Evolutionary conservation across 2,888 invertebrate genomes (phyloP), one percentile per base, ranked within the genome.

Genomic region (Chymomyza caudatula): DNA sequence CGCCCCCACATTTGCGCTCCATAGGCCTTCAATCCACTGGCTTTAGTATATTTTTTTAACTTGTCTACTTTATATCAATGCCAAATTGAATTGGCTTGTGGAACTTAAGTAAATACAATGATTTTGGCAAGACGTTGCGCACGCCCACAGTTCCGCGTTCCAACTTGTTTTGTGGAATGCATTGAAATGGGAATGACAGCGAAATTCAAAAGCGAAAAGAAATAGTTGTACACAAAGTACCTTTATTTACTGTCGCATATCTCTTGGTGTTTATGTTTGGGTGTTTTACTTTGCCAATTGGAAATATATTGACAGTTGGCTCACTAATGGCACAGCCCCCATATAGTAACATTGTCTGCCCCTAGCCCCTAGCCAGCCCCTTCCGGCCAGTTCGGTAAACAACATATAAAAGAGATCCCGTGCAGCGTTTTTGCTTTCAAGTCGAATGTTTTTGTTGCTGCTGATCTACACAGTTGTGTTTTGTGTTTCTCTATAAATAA

Each of bases 391-490:
- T 37, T 8, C 29, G 29, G 11, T 37, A 37, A 37, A 37, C 29
- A 37, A 37, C 29, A 37, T 37, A 11, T 11, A 37, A 37, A 37
- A 37, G 11, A 37, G 29, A 37, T 37, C 29, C 11, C 29, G 29
- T 37, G 29, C 74, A 77, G 63, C 65, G 73, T 76, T 74, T 74
- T 69, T 63, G 73, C 75, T 73, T 73, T 73, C 72, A 73, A 73
- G 72, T 75, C 75, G 64, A 37, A 11, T 37, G 3, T 8, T 37
- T 8, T 37, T 37, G 29, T 37, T 37, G 8, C 11, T 8, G 29
- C 11, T 37, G 29, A 52, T 0, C 67, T 67, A 72, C 69, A 67
- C 75, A 79, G 80, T 80, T 79, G 86, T 79, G 73, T 79, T 85
- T 83, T 37, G 84, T 66, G 29, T 11, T 11, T 11, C 29, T 37